Evolutionary conservation across 2,113 vertebrate species (phyloP).

Genomic region (Notarius lentiginosus): DNA sequence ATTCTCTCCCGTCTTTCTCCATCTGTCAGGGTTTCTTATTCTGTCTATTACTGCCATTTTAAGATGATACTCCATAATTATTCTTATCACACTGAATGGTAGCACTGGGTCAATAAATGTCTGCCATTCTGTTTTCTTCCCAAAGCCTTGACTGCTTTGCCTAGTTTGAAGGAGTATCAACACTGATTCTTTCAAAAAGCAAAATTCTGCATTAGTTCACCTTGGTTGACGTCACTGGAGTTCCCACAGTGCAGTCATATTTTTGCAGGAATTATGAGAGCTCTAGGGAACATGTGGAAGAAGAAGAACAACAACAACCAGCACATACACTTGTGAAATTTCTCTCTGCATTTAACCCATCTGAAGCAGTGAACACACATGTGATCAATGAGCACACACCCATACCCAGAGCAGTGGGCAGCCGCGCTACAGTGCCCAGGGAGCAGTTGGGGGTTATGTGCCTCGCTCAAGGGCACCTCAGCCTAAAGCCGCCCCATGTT

Average conservation of each 20-base stretch:
- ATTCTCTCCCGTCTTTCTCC: not conserved
- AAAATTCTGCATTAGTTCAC: slow-evolving; percentile 14
- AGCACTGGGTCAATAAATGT: slow-evolving; percentile 38
- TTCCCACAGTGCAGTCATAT: slow-evolving; percentile 25
- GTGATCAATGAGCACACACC: too few relatives aligned
- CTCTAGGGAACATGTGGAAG: slow-evolving; percentile 2
- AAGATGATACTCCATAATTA: not conserved
- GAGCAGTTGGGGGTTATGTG: too few relatives aligned
- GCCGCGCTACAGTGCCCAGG: too few relatives aligned
- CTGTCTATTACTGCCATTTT: slow-evolving; percentile 10
- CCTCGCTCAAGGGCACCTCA: too few relatives aligned
- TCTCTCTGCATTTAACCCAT: too few relatives aligned
- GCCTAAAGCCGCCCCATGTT: too few relatives aligned
- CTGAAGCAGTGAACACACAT: too few relatives aligned
- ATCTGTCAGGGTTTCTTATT: slow-evolving; percentile 7
- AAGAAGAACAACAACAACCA: too few relatives aligned
- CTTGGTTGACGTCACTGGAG: slow-evolving; percentile 8
- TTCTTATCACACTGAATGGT: slow-evolving; percentile 29
- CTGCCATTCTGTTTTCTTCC: slow-evolving; percentile 30
- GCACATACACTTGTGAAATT: too few relatives aligned
- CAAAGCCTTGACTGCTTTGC: slow-evolving; percentile 4
- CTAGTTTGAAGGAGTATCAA: slow-evolving; percentile 30
- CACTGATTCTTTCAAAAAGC: slow-evolving; percentile 29
- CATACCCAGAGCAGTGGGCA: too few relatives aligned
- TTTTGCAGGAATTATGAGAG: slow-evolving; percentile 26